Conservation (phyloP, 2,888 invertebrate species). For the Strigamia transsilvanica region DNA sequence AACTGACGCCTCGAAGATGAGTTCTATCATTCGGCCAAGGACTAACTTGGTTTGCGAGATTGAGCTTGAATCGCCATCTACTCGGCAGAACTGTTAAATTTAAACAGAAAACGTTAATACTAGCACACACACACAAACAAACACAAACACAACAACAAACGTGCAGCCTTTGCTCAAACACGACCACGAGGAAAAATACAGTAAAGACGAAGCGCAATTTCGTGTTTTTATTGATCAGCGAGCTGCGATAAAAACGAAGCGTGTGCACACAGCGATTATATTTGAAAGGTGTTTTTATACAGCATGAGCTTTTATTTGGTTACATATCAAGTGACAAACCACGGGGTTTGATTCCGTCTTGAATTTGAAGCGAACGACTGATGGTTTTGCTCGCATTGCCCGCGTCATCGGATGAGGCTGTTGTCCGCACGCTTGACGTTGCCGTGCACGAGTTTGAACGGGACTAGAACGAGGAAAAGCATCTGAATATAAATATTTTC, state of each 20-base stretch:
- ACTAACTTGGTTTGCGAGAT: not conserved
- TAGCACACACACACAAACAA: no score
- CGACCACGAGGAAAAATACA: not conserved
- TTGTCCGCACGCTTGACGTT: conserved; percentile 29
- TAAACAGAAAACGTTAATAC: not conserved
- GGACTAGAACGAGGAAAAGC: conserved; percentile 13
- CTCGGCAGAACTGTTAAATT: conserved; percentile 22
- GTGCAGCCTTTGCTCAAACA: not conserved
- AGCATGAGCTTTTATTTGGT: conserved; percentile 21
- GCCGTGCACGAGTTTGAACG: conserved; percentile 48
- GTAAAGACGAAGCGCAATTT: not conserved
- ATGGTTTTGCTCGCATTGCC: not conserved
- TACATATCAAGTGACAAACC: conserved; percentile 14
- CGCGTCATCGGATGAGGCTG: conserved; percentile 10
- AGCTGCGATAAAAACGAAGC: conserved; percentile 20
- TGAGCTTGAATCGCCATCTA: conserved; percentile 15
- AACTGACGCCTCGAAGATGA: not conserved
- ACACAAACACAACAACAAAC: not conserved
- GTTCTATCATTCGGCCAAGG: conserved; percentile 25
- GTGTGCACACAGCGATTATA: conserved; percentile 23
- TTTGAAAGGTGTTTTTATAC: not conserved
- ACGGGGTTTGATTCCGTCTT: conserved; percentile 1
- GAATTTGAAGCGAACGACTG: not conserved
- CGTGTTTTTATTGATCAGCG: not conserved
- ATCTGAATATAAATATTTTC: conserved; percentile 27